Conservation (phyloP, 2,888 invertebrate species). For the Campoplex capitator region DNA sequence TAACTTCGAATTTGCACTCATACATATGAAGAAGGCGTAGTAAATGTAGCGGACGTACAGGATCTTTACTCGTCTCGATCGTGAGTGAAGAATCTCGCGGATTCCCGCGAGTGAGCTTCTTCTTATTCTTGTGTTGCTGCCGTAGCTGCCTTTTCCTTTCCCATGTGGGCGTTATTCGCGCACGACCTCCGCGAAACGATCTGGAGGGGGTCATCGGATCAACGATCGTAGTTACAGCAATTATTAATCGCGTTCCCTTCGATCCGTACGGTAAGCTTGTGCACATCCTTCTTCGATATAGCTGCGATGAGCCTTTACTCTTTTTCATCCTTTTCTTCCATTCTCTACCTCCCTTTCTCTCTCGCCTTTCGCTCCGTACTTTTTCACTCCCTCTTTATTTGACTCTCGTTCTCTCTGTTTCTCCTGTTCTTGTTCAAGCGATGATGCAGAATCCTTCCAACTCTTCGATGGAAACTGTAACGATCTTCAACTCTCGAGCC, state of each 20-base stretch:
- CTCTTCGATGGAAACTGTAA: conserved; percentile 68
- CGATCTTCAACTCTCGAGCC: conserved; percentile 60
- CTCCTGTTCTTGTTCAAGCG: conserved; percentile 37
- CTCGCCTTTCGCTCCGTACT: conserved; percentile 17
- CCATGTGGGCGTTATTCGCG: conserved; percentile 77
- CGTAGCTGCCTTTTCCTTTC: conserved; percentile 69
- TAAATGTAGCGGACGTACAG: conserved; percentile 30
- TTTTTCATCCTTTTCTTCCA: conserved; percentile 40
- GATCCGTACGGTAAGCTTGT: conserved; percentile 63
- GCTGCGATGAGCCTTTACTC: conserved; percentile 56
- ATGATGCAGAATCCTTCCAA: conserved; percentile 62
- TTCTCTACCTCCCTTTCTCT: conserved; percentile 23
- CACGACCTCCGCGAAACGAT: conserved; percentile 76
- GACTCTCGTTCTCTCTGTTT: conserved; percentile 14
- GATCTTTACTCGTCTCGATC: conserved; percentile 58
- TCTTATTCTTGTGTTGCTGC: conserved; percentile 55
- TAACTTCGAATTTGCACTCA: conserved; percentile 42
- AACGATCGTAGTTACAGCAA: conserved; percentile 78
- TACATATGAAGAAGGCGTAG: conserved; percentile 21
- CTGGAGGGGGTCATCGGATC: conserved; percentile 80
- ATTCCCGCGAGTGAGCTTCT: conserved; percentile 59
- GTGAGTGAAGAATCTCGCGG: conserved; percentile 65
- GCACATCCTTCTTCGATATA: conserved; percentile 66
- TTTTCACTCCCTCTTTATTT: conserved; percentile 18
- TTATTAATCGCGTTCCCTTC: conserved; percentile 77